Base-by-base conservation (phyloP, 2,797 vertebrate genomes). In the Poeciliopsis infans region DNA sequence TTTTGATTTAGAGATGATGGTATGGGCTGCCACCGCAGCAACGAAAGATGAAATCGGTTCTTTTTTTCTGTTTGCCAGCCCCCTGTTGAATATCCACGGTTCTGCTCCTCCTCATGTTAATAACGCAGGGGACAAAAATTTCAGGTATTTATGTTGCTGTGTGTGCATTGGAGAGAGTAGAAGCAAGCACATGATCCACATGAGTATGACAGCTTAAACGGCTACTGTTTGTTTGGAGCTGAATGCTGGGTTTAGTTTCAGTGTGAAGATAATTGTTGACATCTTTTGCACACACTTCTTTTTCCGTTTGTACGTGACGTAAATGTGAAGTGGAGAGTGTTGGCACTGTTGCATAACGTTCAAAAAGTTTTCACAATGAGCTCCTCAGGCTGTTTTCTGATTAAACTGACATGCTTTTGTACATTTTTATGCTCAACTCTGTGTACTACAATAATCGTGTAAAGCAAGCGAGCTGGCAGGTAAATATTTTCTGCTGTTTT, bases 1-100 rank as follows among this genome's bases (percentile, higher is more conserved):
- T 39, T 89, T 89, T 92, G 85, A 93, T 93, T 93, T 93, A 92
- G 85, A 85, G 89, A 85, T 77, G 77, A 86, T 88, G 79, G 88
- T 81, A 57, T 78, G 71, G 74, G 72, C 88, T 90, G 82, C 87
- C 83, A 87, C 87, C 86, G 74, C 85, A 87, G 87, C 72, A 89
- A 89, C 89, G 84, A 72, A 51, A 91, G 88, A 91, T 79, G 86
- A 90, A 92, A 93, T 89, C 85, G 78, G 51, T 78, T 85, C 76
- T 84, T 53, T 77, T 79, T 72, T 75, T 79, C 75, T 77, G 33
- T 47, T 77, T 36, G 46, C 53, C 64, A n/a, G 45, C 75, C 82
- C 76, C 77, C 76, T 45, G 45, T 83, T 74, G 36, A 76, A 85
- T 69, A 73, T 46, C 82, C 41, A 70, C 82, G 72, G 74, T 33